These are phyloP conservation scores for Agrilus planipennis DNA, from an alignment of 1,140 invertebrate species.

Conservation along the genomic window DNA sequence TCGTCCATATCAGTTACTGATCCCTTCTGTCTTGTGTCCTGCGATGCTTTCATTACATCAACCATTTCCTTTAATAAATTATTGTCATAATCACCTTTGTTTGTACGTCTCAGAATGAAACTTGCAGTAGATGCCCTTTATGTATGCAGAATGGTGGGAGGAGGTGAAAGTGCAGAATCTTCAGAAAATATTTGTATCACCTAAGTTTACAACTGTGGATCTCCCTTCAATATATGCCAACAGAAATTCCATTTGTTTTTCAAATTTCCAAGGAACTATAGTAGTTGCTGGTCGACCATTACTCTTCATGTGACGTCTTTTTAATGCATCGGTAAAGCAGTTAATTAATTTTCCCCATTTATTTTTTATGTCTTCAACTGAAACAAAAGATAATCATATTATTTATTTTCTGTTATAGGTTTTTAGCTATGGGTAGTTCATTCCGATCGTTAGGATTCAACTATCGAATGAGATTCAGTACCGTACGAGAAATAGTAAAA, in stretches of 20 bases:
- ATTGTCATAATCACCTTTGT: neutral
- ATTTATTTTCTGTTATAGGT: constrained; percentile 3
- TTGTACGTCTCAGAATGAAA: neutral
- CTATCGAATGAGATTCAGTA: constrained; percentile 10
- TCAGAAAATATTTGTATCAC: neutral
- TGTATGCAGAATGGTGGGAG: too few relatives aligned
- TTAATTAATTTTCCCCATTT: neutral
- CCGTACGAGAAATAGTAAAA: constrained; percentile 11
- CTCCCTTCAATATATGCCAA: neutral
- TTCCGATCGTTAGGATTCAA: constrained; percentile 2
- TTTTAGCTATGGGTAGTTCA: constrained; percentile 5
- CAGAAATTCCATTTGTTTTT: neutral
- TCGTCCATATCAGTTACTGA: neutral
- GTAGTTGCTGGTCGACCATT: neutral
- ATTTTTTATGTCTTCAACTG: neutral
- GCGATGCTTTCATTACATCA: too few relatives aligned
- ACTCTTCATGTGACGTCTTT: neutral
- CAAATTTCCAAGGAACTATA: neutral
- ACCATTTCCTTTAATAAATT: too few relatives aligned
- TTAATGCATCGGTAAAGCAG: neutral
- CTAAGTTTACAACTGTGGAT: neutral
- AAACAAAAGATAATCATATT: neutral
- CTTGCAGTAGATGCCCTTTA: neutral
- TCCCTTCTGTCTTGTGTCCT: neutral
- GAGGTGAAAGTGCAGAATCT: too few relatives aligned